Conservation (phyloP, 2,797 vertebrate species). For the Micropoecilia bifurca region DNA sequence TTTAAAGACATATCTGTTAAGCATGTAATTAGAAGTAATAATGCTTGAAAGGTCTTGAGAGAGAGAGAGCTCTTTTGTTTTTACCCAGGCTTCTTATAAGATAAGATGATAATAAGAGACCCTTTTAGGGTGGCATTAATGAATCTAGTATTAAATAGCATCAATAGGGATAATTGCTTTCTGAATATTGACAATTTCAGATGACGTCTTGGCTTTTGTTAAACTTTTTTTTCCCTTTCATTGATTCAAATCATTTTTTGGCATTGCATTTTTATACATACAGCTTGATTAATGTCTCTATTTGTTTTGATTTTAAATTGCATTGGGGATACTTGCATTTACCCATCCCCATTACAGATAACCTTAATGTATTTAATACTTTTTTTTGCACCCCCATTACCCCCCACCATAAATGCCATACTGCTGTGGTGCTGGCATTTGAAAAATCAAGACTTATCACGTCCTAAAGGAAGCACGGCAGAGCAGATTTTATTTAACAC, state of each 20-base stretch:
- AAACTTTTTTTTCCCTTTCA: neutral
- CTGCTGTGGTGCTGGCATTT: conserved; percentile 97
- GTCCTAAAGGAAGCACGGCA: conserved; percentile 92
- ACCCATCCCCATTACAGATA: neutral
- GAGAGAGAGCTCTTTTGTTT: neutral
- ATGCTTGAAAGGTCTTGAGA: neutral
- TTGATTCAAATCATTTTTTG: neutral
- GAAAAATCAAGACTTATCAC: conserved; percentile 95
- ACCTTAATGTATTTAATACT: neutral
- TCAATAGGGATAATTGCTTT: neutral
- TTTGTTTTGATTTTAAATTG: neutral
- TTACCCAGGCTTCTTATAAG: neutral
- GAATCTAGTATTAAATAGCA: neutral
- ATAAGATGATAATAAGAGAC: neutral
- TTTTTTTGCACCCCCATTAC: too few relatives aligned
- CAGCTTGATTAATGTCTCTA: neutral
- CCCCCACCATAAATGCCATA: conserved; percentile 76
- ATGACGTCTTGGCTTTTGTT: neutral
- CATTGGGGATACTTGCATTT: neutral
- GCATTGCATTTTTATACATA: neutral
- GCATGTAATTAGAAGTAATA: neutral
- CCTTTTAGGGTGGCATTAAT: neutral
- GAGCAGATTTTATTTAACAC: conserved; percentile 96
- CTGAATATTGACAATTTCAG: neutral
- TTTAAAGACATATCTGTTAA: neutral